Percentiles rank a stretch among this genome's conserved stretches.
Conservation (phyloP, 2,797 vertebrate genomes). For the Toxotes lorentzi region DNA sequence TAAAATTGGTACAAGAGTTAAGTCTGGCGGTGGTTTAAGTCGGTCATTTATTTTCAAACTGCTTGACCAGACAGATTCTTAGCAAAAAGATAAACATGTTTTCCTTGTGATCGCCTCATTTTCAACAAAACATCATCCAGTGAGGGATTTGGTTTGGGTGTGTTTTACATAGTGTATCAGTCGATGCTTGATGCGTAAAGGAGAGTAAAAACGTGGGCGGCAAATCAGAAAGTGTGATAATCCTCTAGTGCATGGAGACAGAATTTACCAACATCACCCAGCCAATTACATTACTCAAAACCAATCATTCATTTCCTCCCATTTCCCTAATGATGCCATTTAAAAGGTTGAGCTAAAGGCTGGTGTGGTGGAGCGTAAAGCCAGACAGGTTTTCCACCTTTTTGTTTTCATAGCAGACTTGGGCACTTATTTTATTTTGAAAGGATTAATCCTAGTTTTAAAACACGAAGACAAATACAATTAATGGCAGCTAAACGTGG, state of each 20-base stretch:
- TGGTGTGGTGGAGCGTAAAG: slow-evolving; percentile 47
- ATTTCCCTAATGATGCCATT: slow-evolving; percentile 60
- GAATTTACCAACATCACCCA: slow-evolving; percentile 30
- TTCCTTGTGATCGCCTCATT: slow-evolving; percentile 11
- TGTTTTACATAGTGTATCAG: slow-evolving; percentile 5
- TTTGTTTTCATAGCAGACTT: slow-evolving; percentile 12
- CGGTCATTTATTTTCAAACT: slow-evolving; percentile 15
- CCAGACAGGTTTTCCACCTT: slow-evolving; percentile 20
- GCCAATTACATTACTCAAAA: slow-evolving; percentile 41
- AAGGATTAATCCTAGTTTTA: background rate
- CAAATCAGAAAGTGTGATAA: slow-evolving; percentile 19
- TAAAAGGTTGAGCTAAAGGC: slow-evolving; percentile 37
- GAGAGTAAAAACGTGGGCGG: slow-evolving; percentile 1
- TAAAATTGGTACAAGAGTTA: slow-evolving; percentile 11
- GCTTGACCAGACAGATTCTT: background rate
- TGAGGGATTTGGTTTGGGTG: slow-evolving; percentile 2
- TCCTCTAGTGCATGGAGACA: slow-evolving; percentile 17
- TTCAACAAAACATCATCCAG: background rate
- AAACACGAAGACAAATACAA: background rate
- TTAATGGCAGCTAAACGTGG: accelerated
- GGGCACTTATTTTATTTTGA: background rate
- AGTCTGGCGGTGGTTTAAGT: background rate
- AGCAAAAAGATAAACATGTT: background rate
- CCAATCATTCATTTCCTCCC: slow-evolving; percentile 53
- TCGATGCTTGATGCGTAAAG: slow-evolving; percentile 17